Evolutionary conservation across 2,797 vertebrate species (phyloP), one percentile per base, ranked within the genome.

Genomic region (Cossypha caffra): DNA sequence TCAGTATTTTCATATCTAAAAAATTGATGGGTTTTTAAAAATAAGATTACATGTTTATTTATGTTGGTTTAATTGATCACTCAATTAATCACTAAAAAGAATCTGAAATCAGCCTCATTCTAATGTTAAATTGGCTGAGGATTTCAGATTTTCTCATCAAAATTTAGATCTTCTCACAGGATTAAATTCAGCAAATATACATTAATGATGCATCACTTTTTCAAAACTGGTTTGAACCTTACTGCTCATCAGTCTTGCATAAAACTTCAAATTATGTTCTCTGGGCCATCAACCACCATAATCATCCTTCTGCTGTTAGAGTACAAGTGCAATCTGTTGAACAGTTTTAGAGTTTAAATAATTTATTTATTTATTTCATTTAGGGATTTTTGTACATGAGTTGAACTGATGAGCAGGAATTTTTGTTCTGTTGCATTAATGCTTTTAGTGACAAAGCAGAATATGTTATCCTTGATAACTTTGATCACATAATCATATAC

Each of bases 11-110:
- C 2, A 13, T 45, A 20, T 16, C 7, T 73, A 42, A 55, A 83
- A 55, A 7, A 4, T 2, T 0, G 3, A 31, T 42, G 6, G 0
- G 0, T 13, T 55, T 81, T 88, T 1, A 3, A 13, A 48, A 18
- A 52, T 72, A 47, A 51, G 14, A 43, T 87, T 61, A 52, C 4
- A 13, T 10, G 5, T n/a, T 40, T 59, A 68, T 40, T 76, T 48
- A 1, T 45, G 29, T 38, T 69, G 21, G 9, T 51, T 80, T 86
- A 73, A 86, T 8, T 54, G 21, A 50, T 42, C 42, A 42, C 42
- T 42, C 42, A 42, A 18, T 18, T 17, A 42, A 42, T 58, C n/a
- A 45, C 10, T 54, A 47, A 57, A 79, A 82, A 72, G 17, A 73
- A 57, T 33, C 7, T 57, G 35, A 92, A 86, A 90, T 52, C 33